Percentiles rank a stretch among this genome's conserved stretches.
Evolutionary conservation across 1,140 invertebrate genomes (phyloP).

Genomic region (Oncopeltus fasciatus): DNA sequence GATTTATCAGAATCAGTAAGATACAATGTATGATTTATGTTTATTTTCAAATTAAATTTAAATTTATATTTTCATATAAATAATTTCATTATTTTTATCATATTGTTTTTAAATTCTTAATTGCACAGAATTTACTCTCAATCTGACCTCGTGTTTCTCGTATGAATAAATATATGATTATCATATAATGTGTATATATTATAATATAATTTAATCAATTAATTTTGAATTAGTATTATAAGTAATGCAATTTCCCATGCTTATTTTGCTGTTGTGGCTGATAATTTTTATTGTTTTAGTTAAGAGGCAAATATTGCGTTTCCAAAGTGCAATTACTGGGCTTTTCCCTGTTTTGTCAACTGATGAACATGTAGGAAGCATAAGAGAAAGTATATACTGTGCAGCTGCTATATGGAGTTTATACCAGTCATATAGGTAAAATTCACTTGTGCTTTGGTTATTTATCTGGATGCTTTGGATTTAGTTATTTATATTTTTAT

Average conservation of each 20-base stretch:
- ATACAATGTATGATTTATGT: too few species aligned
- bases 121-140: too few species aligned
- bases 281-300: conserved; percentile 49
- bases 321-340: conserved; percentile 89
- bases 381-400: conserved; percentile 93
- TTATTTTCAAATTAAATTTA: too few species aligned
- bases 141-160: too few species aligned
- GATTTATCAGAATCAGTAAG: too few species aligned
- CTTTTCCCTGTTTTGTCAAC: conserved; percentile 81
- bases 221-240: too few species aligned
- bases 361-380: conserved; percentile 64
- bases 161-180: too few species aligned
- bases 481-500: neutral
- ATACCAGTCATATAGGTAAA: conserved; percentile 84
- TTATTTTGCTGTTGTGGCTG: neutral
- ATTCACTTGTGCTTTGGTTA: neutral
- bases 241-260: neutral
- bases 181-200: too few species aligned
- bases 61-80: too few species aligned
- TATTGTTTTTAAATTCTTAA: too few species aligned
- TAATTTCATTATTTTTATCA: too few species aligned
- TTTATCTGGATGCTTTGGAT: neutral
- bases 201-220: neutral
- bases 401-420: conserved; percentile 88
- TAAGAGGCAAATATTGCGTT: conserved; percentile 77